Conservation (phyloP, 2,797 vertebrate species). For the Anabas testudineus region DNA sequence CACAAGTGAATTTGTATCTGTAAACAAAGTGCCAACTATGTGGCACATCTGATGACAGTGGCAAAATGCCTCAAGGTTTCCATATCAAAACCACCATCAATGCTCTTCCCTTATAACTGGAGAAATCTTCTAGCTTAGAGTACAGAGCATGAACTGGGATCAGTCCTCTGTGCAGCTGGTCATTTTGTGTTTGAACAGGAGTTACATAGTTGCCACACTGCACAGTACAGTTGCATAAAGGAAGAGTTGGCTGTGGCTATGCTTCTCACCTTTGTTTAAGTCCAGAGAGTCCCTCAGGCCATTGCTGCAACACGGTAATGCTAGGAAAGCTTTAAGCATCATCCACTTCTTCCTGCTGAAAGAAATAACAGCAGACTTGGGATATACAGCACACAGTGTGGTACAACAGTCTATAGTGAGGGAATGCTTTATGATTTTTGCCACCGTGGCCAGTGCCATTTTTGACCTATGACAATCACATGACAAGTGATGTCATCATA, state of each 20-base stretch:
- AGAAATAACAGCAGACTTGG: slow-evolving; percentile 54
- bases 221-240: slow-evolving; percentile 45
- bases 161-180: slow-evolving; percentile 15
- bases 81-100: slow-evolving; percentile 19
- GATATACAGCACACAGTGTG: slow-evolving; percentile 27
- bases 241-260: slow-evolving; percentile 29
- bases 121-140: not conserved
- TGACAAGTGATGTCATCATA: no score
- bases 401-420: not conserved
- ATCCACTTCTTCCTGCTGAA: slow-evolving; percentile 78
- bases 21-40: slow-evolving; percentile 19
- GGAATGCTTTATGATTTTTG: not conserved
- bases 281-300: slow-evolving; percentile 86
- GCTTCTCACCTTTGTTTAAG: slow-evolving; percentile 84
- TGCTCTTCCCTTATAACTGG: not conserved
- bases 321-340: slow-evolving; percentile 80
- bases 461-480: no score
- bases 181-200: slow-evolving; percentile 28
- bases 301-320: slow-evolving; percentile 81
- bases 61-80: slow-evolving; percentile 8
- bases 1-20: not conserved
- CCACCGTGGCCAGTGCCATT: not conserved
- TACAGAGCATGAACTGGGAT: not conserved
- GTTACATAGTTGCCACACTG: slow-evolving; percentile 22
- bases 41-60: slow-evolving; percentile 1